Base-by-base conservation (phyloP, 2,113 vertebrate species). In the Actinemys pallida region DNA sequence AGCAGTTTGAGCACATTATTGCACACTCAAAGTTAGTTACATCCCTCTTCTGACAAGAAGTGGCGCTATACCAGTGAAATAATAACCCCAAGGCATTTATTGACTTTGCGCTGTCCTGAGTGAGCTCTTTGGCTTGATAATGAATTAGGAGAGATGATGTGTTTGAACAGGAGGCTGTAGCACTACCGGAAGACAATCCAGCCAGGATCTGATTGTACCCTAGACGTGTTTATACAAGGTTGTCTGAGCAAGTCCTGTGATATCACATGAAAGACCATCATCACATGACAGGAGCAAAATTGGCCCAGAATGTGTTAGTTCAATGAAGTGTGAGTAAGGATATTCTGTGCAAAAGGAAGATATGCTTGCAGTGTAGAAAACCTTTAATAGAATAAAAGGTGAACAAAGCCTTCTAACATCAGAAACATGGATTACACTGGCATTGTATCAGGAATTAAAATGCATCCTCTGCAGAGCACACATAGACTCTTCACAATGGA, bases 401-500 rank as follows among this genome's bases (percentile, higher is more conserved):
- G 88, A 96, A 91, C 76, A 89, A 93, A 93, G 47, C 59, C 84
- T 90, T 89, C 78, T 14, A 16, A 88, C 83, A 89, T 45, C 69
- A 76, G 93, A 90, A 69, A 92, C 47, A 87, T 87, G 89, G 92
- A 93, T 96, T 94, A 84, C 84, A 83, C 84, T 95, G 69, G 59
- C 81, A 80, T 53, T 0, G 0, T 72, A 78, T 1, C 10, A 94
- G 85, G 88, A 90, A 94, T 92, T 95, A 95, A 90, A 62, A 4
- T 92, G 91, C 94, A 76, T 85, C 87, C 95, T 75, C 57, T 20
- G 87, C 27, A 88, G 81, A 96, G 86, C 62, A 20, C 91, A 95
- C 96, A 89, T 10, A 94, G 94, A 93, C 87, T 96, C 82, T 94
- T 76, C 81, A 45, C 45, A 45, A 45, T 50, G 13, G 50, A 16